These are phyloP conservation scores for Cydia amplana DNA, from an alignment of 1,140 invertebrate genomes.

Conservation along the genomic window DNA sequence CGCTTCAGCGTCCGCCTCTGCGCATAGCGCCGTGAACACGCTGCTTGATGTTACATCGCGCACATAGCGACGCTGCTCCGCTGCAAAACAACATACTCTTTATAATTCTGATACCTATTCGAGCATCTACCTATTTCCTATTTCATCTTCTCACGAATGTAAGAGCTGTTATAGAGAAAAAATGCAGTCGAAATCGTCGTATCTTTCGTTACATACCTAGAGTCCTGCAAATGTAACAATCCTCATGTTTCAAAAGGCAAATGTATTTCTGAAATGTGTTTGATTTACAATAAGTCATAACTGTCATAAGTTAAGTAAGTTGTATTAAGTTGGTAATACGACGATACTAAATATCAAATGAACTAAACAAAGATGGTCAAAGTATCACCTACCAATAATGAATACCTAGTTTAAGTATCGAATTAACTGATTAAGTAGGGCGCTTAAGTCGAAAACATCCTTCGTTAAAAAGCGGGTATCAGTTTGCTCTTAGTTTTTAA, in stretches of 20 bases:
- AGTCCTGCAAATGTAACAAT: no score
- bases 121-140: no score
- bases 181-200: no score
- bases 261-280: no score
- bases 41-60: constrained; percentile 65
- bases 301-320: no score
- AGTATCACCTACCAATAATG: neutral
- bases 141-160: neutral
- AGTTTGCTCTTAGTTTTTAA: constrained; percentile 10
- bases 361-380: neutral
- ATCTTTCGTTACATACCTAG: no score
- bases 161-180: no score
- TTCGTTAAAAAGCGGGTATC: neutral
- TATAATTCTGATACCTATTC: neutral
- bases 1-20: constrained; percentile 51
- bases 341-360: no score
- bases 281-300: no score
- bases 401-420: neutral
- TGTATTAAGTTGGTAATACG: no score
- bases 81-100: constrained; percentile 46
- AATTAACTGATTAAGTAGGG: neutral
- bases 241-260: no score
- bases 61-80: constrained; percentile 68
- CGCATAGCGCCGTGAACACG: constrained; percentile 61
- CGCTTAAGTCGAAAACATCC: neutral